Conservation (phyloP, 2,888 invertebrate species). For the Dione juno region DNA sequence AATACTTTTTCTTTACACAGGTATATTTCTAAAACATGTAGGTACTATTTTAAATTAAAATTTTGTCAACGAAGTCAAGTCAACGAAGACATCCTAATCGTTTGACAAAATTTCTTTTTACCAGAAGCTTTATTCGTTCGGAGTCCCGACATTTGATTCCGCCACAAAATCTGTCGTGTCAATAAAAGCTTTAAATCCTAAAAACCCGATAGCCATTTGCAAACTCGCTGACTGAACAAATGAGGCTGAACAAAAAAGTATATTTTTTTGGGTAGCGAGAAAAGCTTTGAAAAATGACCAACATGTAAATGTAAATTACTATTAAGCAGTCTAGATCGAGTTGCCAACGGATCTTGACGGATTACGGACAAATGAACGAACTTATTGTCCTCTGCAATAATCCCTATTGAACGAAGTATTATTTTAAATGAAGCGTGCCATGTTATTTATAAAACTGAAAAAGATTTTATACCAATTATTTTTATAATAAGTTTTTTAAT, state of each 20-base stretch:
- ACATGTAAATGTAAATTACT: conserved; percentile 42
- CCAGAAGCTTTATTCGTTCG: conserved; percentile 14
- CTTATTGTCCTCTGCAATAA: conserved; percentile 26
- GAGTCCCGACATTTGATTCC: conserved; percentile 12
- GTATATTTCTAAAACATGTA: neutral
- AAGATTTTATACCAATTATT: neutral
- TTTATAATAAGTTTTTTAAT: no score
- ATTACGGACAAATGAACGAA: conserved; percentile 52
- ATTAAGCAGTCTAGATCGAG: conserved; percentile 40
- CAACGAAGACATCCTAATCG: neutral
- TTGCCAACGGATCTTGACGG: conserved; percentile 53
- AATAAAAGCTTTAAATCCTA: conserved; percentile 26
- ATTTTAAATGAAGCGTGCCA: neutral
- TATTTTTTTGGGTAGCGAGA: conserved; percentile 22
- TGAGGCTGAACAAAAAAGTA: conserved; percentile 27
- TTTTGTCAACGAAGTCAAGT: neutral
- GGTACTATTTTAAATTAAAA: neutral
- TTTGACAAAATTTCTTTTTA: neutral
- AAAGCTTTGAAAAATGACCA: conserved; percentile 41
- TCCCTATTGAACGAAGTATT: neutral
- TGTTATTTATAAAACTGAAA: neutral
- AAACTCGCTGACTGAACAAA: conserved; percentile 28
- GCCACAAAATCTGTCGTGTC: conserved; percentile 21
- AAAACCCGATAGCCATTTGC: conserved; percentile 28
- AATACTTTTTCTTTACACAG: no score